Percentiles rank a stretch among this genome's conserved stretches.
phyloP scores from a whole-genome alignment of 2,888 invertebrate species.

The Incurvaria masculella region DNA sequence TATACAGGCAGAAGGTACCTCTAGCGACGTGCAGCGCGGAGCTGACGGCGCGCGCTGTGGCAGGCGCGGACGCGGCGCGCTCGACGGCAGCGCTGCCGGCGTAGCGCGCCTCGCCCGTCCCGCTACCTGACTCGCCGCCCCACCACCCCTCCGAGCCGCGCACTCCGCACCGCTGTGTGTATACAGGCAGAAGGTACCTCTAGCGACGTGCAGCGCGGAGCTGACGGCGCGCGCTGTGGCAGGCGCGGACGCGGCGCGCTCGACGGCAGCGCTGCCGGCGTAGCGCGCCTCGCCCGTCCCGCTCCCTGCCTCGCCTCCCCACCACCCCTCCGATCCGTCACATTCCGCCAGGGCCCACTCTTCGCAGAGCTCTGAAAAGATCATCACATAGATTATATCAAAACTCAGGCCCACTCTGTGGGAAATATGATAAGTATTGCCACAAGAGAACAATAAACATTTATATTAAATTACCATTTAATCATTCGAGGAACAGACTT shows the following conservation, averaged over 20 bases:
- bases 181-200: constrained; percentile 43
- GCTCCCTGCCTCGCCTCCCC: constrained; percentile 27
- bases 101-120: constrained; percentile 57
- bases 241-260: constrained; percentile 69
- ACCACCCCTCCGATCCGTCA: constrained; percentile 54
- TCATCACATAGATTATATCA: too few relatives aligned
- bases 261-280: constrained; percentile 74
- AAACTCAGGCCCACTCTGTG: too few relatives aligned
- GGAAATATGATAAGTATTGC: too few relatives aligned
- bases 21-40: constrained; percentile 68
- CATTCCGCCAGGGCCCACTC: constrained; percentile 65
- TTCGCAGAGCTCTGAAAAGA: constrained; percentile 60
- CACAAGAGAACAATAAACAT: background rate
- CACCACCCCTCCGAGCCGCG: constrained; percentile 54
- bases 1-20: too few relatives aligned
- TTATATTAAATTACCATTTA: background rate
- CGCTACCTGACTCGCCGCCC: constrained; percentile 27
- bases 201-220: constrained; percentile 66
- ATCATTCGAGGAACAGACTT: background rate
- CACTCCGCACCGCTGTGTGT: constrained; percentile 42
- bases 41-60: constrained; percentile 79
- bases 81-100: constrained; percentile 76
- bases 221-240: constrained; percentile 81
- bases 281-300: constrained; percentile 57
- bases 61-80: constrained; percentile 68